phyloP scores from a whole-genome alignment of 2,888 invertebrate species.

The Magallana nippona region DNA sequence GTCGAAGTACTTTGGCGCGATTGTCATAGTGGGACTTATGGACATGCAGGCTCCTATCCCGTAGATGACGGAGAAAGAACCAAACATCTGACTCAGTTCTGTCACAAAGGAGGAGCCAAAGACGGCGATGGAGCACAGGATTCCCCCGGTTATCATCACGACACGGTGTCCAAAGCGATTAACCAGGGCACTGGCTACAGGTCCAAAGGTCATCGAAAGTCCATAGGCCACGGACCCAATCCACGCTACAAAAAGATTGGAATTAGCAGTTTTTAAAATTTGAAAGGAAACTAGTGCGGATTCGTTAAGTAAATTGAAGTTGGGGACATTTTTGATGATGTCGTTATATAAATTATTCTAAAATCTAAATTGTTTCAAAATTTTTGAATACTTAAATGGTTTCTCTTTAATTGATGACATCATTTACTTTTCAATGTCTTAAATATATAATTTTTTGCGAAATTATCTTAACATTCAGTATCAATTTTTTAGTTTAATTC shows the following conservation, averaged over 20 bases:
- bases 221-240: slow-evolving; percentile 72
- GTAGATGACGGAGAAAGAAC: slow-evolving; percentile 69
- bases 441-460: no score
- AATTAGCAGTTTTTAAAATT: no score
- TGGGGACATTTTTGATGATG: no score
- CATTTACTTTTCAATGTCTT: no score
- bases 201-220: slow-evolving; percentile 70
- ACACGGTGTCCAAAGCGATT: slow-evolving; percentile 63
- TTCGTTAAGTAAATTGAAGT: no score
- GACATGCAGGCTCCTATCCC: slow-evolving; percentile 71
- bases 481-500: no score
- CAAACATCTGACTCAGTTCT: slow-evolving; percentile 61
- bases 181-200: slow-evolving; percentile 64
- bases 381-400: no score
- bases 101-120: slow-evolving; percentile 67
- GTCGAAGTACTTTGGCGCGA: slow-evolving; percentile 71
- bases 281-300: no score
- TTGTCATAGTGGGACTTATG: slow-evolving; percentile 70
- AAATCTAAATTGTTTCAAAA: no score
- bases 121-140: slow-evolving; percentile 66
- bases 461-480: no score
- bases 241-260: slow-evolving; percentile 68
- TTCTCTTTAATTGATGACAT: no score
- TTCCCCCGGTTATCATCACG: slow-evolving; percentile 64
- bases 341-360: no score